Evolutionary conservation across 2,888 invertebrate species (phyloP), one percentile per base, ranked within the genome.

Genomic region (Synanthedon formicaeformis): DNA sequence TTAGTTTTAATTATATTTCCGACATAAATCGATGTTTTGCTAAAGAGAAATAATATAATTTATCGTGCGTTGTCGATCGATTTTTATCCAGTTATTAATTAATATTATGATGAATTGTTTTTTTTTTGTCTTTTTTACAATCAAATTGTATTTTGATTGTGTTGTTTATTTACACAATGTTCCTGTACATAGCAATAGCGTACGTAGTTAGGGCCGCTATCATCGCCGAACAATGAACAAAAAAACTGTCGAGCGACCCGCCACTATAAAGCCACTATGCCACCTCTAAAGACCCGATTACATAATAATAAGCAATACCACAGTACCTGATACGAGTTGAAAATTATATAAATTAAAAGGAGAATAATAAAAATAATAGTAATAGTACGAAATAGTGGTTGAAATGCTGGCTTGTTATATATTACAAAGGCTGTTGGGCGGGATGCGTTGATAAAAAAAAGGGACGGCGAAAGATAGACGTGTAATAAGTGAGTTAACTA

Each of bases 11-110:
- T 85, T 81, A 83, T 84, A 84, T 84, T 81, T 81, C 84, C 79
- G 84, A 83, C 82, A 83, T 83, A 84, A 81, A 81, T 83, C 82
- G 77, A 85, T 83, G 85, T 86, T 85, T 83, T 82, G 81, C 84
- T 83, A 77, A 81, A 80, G 34, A 34, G 34, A 27, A 23, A 18
- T 18, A 23, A 83, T 80, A 84, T 81, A 71, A 82, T 82, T 84
- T 82, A 82, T 85, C 78, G 53, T 72, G 75, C 72, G 79, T 80
- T 65, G 71, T 62, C 65, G 73, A 14, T 14, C n/a, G 27, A 27
- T n/a, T 12, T 12, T 13, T 40, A 50, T 50, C 14, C 34, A 34
- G 34, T 50, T 50, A 49, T 16, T 49, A 4, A 11, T 45, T 11
- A 45, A 13, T 45, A 45, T 45, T 45, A 45, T 45, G n/a, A 45